Percentiles rank a stretch among this genome's conserved stretches.
Conservation (phyloP, 2,797 vertebrate species). For the Molossus alvarezi region DNA sequence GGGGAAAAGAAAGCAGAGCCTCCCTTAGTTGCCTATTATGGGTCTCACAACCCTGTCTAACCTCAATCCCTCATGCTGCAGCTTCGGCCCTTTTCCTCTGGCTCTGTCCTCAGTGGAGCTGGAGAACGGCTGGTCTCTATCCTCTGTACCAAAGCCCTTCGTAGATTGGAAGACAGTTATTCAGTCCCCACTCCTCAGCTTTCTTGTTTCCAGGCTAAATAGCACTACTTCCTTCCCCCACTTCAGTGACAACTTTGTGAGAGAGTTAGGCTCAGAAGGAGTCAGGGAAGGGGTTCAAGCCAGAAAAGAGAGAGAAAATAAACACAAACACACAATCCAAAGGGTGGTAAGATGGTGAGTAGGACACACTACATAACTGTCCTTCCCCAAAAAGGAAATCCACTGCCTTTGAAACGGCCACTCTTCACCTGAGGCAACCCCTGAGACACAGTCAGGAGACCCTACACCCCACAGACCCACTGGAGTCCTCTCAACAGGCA, state of each 20-base stretch:
- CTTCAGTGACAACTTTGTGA: slow-evolving; percentile 39
- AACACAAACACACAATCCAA: slow-evolving; percentile 50
- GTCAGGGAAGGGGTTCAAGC: slow-evolving; percentile 45
- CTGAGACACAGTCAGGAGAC: background rate
- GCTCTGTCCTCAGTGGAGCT: slow-evolving; percentile 63
- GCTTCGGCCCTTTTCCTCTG: slow-evolving; percentile 59
- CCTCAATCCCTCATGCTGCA: slow-evolving; percentile 60
- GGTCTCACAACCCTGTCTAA: slow-evolving; percentile 66
- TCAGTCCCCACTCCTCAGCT: slow-evolving; percentile 47
- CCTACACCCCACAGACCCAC: background rate
- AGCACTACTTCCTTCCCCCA: slow-evolving; percentile 21
- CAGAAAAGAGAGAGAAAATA: slow-evolving; percentile 60
- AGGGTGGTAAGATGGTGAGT: background rate
- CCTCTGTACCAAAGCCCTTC: slow-evolving; percentile 56
- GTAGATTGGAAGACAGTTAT: background rate
- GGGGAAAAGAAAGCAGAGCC: background rate
- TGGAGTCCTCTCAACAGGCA: background rate
- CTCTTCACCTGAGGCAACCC: background rate
- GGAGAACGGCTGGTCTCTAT: slow-evolving; percentile 29
- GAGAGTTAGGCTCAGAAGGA: slow-evolving; percentile 33
- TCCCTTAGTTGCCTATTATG: background rate
- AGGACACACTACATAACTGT: background rate
- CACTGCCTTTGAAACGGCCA: background rate
- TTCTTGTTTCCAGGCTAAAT: slow-evolving; percentile 58
- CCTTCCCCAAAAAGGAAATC: slow-evolving; percentile 30